Base-by-base conservation (phyloP, 2,888 invertebrate species). In the Hypena proboscidalis region DNA sequence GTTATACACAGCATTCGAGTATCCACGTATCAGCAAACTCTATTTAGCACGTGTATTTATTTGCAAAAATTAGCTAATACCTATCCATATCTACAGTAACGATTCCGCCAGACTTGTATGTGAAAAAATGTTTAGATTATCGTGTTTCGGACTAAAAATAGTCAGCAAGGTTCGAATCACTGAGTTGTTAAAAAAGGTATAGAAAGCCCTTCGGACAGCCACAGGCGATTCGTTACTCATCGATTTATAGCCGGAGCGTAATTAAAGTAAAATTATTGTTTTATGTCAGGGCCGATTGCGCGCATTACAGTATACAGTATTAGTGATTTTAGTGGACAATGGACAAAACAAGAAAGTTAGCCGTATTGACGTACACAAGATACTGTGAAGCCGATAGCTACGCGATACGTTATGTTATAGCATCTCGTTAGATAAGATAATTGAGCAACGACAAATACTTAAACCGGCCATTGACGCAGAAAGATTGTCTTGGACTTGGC, bases 361-460 rank as follows among this genome's bases (percentile, higher is more conserved):
- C 31, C 26, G 37, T 54, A 31, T 58, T 45, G 44, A 43, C 29
- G 29, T 40, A 50, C 14, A 22, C 26, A 42, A 37, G 32, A 50
- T 47, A 40, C 47, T 45, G 22, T 21, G 21, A 25, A 23, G 17
- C 9, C 30, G 11, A 42, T 35, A 42, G 35, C 33, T 62, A 51
- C 58, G n/a, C 56, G 50, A 56, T 48, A 50, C 31, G 33, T 63
- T 45, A 47, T 54, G 43, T 51, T 51, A 47, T 50, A 49, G 27
- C 48, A 49, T 56, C 60, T 56, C 50, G 41, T 46, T 29, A 42
- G 62, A 60, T 59, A 56, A 59, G 56, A 63, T 59, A 62, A 34
- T 8, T 22, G 9, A 25, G 4, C 21, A 15, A 23, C 14, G 46
- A 32, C 40, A 45, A 45, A 50, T 42, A 40, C 44, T 44, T 45